Base-by-base conservation (phyloP, 2,113 vertebrate genomes). In the Nesogale talazaci region DNA sequence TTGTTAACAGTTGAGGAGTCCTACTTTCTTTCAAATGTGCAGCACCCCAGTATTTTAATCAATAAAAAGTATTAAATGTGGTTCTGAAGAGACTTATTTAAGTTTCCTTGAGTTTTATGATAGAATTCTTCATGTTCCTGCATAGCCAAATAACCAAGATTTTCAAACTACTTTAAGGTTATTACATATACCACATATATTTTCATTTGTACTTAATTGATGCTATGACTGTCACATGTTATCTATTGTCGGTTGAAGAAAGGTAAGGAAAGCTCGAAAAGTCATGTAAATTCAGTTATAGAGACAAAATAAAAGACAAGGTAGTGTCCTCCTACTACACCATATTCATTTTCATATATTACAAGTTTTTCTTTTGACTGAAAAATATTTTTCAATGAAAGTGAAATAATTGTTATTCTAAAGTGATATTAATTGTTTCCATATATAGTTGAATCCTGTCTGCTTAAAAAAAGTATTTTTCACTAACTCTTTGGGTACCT, bases 401-500 rank as follows among this genome's bases (percentile, higher is more conserved):
- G 10, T 74, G 14, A 97, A 84, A 90, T 23, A 70, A 83, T n/a
- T 94, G 25, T 63, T 77, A 10, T 80, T 77, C 10, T 80, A 88
- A 19, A 59, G 38, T 65, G 27, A 36, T 92, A n/a, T 83, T 11
- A 95, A n/a, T 52, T 63, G 3, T 80, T 94, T 95, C 59, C 23
- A 92, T 94, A 93, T 65, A 90, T 16, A 89, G 89, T 80, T 94
- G 69, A 84, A 90, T 86, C 63, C 14, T 80, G 40, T 31, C 61
- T 89, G 20, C 34, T 89, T 57, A 97, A 81, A 94, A 2, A 81
- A 94, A 2, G 12, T 95, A 91, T 96, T 61, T 96, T 90, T 86
- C 29, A 78, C 88, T 89, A 56, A 14, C 88, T 36, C 77, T 89
- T 88, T 92, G 87, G 69, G 52, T 22, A 90, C 83, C 29, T 94